phyloP scores from a whole-genome alignment of 23 tunicate genomes.

The Halocynthia aurantium region DNA sequence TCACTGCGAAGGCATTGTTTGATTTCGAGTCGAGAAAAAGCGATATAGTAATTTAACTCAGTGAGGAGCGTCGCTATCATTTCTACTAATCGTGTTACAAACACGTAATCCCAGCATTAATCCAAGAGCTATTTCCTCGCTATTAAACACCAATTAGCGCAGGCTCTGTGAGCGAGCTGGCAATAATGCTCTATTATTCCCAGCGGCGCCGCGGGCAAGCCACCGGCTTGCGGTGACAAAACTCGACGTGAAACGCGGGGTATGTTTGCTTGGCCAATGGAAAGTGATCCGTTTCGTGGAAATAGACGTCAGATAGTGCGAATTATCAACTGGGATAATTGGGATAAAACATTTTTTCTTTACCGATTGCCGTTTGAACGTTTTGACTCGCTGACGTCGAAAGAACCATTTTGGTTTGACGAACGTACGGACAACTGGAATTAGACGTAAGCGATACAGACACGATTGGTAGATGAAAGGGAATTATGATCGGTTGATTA shows the following conservation, averaged over 20 bases:
- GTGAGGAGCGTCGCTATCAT: no score
- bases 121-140: conserved; percentile 15
- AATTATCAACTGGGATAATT: neutral
- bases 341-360: neutral
- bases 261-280: neutral
- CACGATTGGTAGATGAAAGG: no score
- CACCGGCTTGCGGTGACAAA: conserved; percentile 9
- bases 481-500: no score
- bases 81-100: no score
- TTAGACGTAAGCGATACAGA: neutral
- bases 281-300: conserved; percentile 5
- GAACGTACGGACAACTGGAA: no score
- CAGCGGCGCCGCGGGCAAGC: conserved; percentile 2
- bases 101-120: neutral
- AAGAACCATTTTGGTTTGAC: no score
- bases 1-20: no score
- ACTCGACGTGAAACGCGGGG: neutral
- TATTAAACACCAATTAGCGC: conserved; percentile 16
- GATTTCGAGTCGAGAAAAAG: no score
- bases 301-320: conserved; percentile 1
- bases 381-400: no score
- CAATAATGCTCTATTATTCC: neutral
- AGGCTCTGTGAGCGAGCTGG: neutral
- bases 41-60: no score
- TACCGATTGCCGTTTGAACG: no score